These are phyloP conservation scores for Tetragonisca angustula DNA, from an alignment of 2,888 invertebrate genomes.

Conservation along the genomic window DNA sequence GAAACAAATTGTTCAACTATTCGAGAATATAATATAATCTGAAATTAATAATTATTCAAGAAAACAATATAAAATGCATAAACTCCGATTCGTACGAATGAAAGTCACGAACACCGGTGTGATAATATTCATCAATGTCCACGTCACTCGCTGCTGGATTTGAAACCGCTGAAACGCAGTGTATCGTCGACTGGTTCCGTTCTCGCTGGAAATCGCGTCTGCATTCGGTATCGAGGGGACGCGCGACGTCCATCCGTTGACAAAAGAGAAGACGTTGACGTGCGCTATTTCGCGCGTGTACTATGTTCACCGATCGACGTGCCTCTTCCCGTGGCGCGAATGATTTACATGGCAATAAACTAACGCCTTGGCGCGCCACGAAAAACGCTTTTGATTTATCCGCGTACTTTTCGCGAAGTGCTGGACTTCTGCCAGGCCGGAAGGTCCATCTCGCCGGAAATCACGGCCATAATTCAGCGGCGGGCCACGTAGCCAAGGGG, in stretches of 20 bases:
- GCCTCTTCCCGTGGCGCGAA: conserved; percentile 32
- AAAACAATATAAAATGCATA: too few species aligned
- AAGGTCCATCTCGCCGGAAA: conserved; percentile 79
- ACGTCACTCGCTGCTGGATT: neutral
- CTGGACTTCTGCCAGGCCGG: conserved; percentile 74
- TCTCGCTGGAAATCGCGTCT: neutral
- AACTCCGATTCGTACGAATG: too few species aligned
- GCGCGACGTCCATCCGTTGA: conserved; percentile 8
- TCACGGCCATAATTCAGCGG: conserved; percentile 73
- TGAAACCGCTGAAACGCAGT: neutral
- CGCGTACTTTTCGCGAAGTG: conserved; percentile 69
- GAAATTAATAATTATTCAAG: too few species aligned
- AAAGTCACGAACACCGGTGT: too few species aligned
- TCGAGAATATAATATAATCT: too few species aligned
- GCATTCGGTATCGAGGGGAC: neutral
- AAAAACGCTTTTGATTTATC: conserved; percentile 73
- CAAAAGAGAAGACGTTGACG: neutral
- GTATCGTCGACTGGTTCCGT: neutral
- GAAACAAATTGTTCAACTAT: too few species aligned
- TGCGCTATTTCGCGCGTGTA: neutral
- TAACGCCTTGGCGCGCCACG: conserved; percentile 64
- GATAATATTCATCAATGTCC: neutral
- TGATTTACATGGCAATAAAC: conserved; percentile 76
- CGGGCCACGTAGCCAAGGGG: conserved; percentile 21
- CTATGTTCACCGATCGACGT: conserved; percentile 59